Base-by-base conservation (phyloP, 2,113 vertebrate genomes). In the Misgurnus anguillicaudatus region DNA sequence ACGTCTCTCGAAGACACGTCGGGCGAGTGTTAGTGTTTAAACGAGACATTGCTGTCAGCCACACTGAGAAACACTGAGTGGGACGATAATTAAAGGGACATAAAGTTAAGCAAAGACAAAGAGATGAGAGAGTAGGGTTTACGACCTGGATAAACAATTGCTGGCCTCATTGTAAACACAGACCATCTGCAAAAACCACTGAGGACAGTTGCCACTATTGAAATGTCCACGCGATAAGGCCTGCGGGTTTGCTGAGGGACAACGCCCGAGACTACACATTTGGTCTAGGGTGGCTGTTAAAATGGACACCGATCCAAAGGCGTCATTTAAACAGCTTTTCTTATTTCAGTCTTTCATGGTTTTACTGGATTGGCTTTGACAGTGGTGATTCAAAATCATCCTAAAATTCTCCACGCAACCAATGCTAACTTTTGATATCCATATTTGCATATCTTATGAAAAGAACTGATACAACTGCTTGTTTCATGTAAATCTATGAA, bases 121-220 rank as follows among this genome's bases (percentile, higher is more conserved):
- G 81, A 90, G 86, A 88, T 86, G 87, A 89, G 36, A 79, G 60
- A 38, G 61, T 61, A 75, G 83, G 24, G 87, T 86, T 88, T 92
- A 87, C 88, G 87, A 86, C 83, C 86, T 77, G 83, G 88, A 82
- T 53, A 85, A 84, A 86, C 80, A 82, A 85, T 81, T 51, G 78
- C 82, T 87, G 85, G 58, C 70, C 62, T 71, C 42, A 42, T 63
- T 39, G 41, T 55, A 81, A 85, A 78, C 77, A 85, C 84, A 78
- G 84, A 70, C 51, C 75, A 83, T 79, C 84, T 84, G 83, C 88
- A 85, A 88, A 90, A 57, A 91, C 88, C 88, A 91, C 87, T 79
- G 89, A 87, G 85, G 87, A 81, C 82, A 53, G 84, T 86, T 80
- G 87, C 87, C 85, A 79, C 87, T 80, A 87, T 89, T 91, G 82